Conservation (phyloP, 2,113 vertebrate genomes). For the Eulacestoma nigropectus region DNA sequence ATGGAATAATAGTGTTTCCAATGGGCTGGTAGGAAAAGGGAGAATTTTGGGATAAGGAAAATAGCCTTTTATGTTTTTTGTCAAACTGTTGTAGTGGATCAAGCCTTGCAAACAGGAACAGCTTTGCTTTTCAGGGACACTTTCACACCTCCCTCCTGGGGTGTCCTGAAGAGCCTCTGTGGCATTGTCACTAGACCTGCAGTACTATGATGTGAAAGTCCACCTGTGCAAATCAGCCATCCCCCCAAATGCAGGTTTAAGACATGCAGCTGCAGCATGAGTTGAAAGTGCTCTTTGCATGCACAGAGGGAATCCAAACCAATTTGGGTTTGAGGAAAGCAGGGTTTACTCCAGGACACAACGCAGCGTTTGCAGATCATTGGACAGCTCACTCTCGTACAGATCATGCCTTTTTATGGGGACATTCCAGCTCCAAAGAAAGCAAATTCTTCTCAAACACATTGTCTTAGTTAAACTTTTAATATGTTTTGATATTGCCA, state of each 20-base stretch:
- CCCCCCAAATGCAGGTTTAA: neutral
- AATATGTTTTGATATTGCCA: constrained; percentile 67
- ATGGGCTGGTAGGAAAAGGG: neutral
- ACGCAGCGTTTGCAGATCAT: constrained; percentile 28
- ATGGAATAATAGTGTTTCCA: neutral
- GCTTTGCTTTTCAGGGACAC: neutral
- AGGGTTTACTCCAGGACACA: constrained; percentile 61
- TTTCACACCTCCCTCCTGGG: neutral
- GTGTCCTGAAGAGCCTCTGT: neutral
- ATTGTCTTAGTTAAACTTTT: constrained; percentile 72
- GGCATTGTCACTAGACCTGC: neutral
- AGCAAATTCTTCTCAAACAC: constrained; percentile 72
- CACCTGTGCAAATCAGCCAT: neutral
- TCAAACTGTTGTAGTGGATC: neutral
- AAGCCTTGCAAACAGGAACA: neutral
- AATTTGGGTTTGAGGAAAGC: constrained; percentile 54
- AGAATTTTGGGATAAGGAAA: neutral
- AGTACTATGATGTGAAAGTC: neutral
- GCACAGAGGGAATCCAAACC: constrained; percentile 37
- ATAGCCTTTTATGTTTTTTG: fast-evolving
- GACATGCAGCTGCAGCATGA: neutral
- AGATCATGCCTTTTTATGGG: constrained; percentile 76
- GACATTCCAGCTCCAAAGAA: constrained; percentile 72
- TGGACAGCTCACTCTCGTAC: constrained; percentile 28
- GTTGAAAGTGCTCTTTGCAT: constrained; percentile 15